Evolutionary conservation across 2,113 vertebrate species (phyloP).

Genomic region (Pipra filicauda): DNA sequence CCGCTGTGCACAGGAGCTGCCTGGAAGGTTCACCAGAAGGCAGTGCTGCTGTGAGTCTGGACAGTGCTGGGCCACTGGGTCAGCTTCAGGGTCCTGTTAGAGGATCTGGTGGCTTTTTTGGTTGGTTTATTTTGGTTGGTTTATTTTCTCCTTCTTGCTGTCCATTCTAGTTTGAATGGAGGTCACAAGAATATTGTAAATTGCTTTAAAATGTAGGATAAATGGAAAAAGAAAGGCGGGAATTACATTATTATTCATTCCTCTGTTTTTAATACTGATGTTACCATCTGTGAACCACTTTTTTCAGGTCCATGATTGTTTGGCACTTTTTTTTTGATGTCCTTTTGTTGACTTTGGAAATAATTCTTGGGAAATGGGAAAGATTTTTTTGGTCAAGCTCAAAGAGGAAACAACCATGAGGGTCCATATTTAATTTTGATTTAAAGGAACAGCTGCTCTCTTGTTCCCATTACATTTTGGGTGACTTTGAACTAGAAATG

Average conservation of each 20-base stretch:
- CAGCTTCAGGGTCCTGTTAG: constrained; percentile 87
- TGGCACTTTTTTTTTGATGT: background rate
- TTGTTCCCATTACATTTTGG: background rate
- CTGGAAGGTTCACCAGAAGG: constrained; percentile 85
- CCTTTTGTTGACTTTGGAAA: constrained; percentile 19
- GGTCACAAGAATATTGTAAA: constrained; percentile 6
- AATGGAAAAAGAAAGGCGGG: background rate
- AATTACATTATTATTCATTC: background rate
- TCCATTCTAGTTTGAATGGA: background rate
- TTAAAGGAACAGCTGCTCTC: constrained; percentile 1
- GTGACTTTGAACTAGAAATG: background rate
- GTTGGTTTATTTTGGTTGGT: background rate
- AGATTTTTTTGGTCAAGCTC: constrained; percentile 15
- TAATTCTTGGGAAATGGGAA: background rate
- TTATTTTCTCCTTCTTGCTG: background rate
- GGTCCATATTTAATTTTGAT: background rate
- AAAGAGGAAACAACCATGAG: background rate
- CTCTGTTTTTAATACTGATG: background rate
- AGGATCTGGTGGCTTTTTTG: constrained; percentile 78
- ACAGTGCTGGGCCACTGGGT: constrained; percentile 87
- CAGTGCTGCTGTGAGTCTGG: constrained; percentile 95
- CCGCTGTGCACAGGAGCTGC: constrained; percentile 86
- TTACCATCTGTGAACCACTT: background rate
- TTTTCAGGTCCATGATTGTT: background rate
- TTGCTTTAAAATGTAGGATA: background rate